phyloP scores from a whole-genome alignment of 2,113 vertebrate genomes.

The Vidua chalybeata region DNA sequence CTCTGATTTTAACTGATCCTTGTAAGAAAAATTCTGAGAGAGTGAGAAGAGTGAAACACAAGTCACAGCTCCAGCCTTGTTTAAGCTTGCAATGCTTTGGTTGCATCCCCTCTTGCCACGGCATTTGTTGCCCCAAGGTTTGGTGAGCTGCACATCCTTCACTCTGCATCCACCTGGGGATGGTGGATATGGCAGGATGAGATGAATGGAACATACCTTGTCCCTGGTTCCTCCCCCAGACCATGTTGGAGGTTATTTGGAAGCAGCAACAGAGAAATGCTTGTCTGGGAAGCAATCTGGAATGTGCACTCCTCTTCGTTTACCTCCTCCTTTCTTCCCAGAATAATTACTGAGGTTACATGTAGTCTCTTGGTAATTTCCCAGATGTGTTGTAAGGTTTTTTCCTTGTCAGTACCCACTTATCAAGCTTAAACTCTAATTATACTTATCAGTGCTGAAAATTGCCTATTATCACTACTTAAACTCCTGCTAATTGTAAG shows the following conservation, averaged over 20 bases:
- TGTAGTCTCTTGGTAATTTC: constrained; percentile 56
- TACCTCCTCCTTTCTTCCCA: neutral
- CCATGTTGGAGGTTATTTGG: neutral
- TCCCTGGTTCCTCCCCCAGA: neutral
- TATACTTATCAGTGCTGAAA: constrained; percentile 73
- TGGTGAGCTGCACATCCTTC: neutral
- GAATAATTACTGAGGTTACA: neutral
- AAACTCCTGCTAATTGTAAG: constrained; percentile 63
- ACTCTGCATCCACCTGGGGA: neutral
- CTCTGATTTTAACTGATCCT: neutral
- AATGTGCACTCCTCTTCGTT: neutral
- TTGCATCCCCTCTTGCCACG: neutral
- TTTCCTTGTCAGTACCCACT: constrained; percentile 54
- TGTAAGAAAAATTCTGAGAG: neutral
- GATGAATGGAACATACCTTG: neutral
- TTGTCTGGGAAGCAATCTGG: neutral
- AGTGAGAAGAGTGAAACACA: neutral
- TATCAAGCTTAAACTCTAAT: constrained; percentile 72
- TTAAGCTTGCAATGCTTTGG: neutral
- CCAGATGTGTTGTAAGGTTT: constrained; percentile 30
- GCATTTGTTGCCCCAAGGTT: neutral
- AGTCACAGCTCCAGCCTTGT: neutral
- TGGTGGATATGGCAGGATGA: neutral
- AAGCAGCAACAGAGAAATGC: neutral
- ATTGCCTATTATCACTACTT: constrained; percentile 66